Evolutionary conservation across 2,113 vertebrate genomes (phyloP).

Genomic region (Sciurus niger): DNA sequence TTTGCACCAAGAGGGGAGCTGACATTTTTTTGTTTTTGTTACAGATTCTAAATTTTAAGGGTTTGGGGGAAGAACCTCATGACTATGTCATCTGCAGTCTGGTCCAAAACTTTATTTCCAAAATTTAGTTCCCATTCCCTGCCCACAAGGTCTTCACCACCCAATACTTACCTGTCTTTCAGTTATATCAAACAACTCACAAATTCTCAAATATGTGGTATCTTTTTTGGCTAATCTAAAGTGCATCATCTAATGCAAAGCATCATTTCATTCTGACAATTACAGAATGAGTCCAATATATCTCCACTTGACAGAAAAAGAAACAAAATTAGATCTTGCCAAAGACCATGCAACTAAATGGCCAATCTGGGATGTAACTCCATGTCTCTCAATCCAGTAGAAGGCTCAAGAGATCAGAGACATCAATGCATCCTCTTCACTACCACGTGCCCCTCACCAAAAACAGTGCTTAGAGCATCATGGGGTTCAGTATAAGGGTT

Average conservation of each 20-base stretch:
- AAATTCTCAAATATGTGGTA: neutral
- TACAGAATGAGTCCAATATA: neutral
- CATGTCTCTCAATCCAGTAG: neutral
- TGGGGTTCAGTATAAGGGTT: neutral
- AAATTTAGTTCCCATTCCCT: neutral
- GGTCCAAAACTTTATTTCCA: neutral
- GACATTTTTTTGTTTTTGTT: constrained; percentile 3
- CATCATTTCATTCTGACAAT: neutral
- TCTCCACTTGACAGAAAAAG: neutral
- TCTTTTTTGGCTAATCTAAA: neutral
- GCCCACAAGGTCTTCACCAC: neutral
- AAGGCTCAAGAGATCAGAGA: neutral
- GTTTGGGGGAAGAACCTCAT: neutral
- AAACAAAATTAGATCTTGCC: neutral
- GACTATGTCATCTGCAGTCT: neutral
- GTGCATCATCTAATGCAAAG: neutral
- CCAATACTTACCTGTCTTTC: neutral
- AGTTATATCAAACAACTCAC: neutral
- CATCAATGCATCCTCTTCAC: neutral
- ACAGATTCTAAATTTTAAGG: neutral
- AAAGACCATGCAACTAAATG: neutral
- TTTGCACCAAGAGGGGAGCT: neutral
- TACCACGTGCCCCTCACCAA: too few species aligned
- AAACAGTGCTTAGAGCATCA: neutral
- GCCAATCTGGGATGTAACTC: neutral